Percentiles rank a stretch among this genome's conserved stretches.
Evolutionary conservation across 2,113 vertebrate species (phyloP).

Genomic region (Thinocorus orbignyianus): DNA sequence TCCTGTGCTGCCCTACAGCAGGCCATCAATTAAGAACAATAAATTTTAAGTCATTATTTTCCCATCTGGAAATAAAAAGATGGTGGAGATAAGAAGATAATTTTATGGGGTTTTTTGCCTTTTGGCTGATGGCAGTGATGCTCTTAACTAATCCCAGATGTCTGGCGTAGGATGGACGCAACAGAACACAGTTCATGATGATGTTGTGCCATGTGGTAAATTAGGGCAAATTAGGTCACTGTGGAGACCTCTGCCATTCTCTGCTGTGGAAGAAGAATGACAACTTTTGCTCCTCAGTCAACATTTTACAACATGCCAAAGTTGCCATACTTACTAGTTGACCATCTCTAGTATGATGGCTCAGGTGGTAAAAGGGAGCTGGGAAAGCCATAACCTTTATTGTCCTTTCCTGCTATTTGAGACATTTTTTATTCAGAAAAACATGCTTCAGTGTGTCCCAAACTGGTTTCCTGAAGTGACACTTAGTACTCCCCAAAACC

Average conservation of each 20-base stretch:
- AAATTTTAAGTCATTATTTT: neutral
- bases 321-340: neutral
- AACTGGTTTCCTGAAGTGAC: neutral
- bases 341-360: neutral
- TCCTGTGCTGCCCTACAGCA: neutral
- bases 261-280: neutral
- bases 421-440: neutral
- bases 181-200: neutral
- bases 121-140: neutral
- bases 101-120: neutral
- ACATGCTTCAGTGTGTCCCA: neutral
- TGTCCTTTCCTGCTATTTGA: neutral
- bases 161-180: neutral
- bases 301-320: neutral
- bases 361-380: neutral
- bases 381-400: neutral
- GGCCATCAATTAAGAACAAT: neutral
- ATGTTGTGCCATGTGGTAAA: neutral
- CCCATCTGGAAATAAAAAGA: neutral
- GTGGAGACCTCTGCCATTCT: neutral
- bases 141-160: neutral
- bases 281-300: neutral
- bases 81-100: neutral
- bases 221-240: neutral
- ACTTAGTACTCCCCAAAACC: neutral